These are phyloP conservation scores for Numenius phaeopus DNA, from an alignment of 2,797 vertebrate genomes.

Conservation along the genomic window DNA sequence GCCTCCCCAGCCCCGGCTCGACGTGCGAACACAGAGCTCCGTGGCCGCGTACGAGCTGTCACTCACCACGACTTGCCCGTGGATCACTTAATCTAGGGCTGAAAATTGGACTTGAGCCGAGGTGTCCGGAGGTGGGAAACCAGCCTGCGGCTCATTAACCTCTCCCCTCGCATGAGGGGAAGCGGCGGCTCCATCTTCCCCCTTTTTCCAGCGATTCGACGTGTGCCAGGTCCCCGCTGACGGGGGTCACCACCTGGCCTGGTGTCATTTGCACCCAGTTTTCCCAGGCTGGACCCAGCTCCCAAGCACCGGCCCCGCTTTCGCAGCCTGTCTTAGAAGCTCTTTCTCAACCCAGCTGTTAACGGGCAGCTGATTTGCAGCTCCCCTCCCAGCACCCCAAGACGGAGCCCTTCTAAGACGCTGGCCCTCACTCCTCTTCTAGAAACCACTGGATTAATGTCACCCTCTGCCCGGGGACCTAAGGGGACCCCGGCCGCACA, in stretches of 20 bases:
- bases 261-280: neutral
- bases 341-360: neutral
- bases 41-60: neutral
- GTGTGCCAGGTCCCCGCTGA: neutral
- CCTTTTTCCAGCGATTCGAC: fast-evolving
- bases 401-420: neutral
- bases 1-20: neutral
- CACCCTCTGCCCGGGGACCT: neutral
- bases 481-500: neutral
- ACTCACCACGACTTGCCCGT: neutral
- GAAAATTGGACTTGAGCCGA: slow-evolving; percentile 59
- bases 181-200: neutral
- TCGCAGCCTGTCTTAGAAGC: neutral
- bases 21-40: neutral
- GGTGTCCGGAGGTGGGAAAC: slow-evolving; percentile 49
- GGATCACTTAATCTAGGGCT: slow-evolving; percentile 35
- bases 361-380: neutral
- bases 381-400: neutral
- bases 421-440: fast-evolving
- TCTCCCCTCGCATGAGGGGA: neutral
- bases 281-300: neutral
- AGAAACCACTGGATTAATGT: neutral
- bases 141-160: slow-evolving; percentile 43
- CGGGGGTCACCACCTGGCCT: neutral
- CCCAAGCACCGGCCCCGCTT: neutral